Conservation (phyloP, 2,113 vertebrate genomes). For the Phylloscopus trochiloides region DNA sequence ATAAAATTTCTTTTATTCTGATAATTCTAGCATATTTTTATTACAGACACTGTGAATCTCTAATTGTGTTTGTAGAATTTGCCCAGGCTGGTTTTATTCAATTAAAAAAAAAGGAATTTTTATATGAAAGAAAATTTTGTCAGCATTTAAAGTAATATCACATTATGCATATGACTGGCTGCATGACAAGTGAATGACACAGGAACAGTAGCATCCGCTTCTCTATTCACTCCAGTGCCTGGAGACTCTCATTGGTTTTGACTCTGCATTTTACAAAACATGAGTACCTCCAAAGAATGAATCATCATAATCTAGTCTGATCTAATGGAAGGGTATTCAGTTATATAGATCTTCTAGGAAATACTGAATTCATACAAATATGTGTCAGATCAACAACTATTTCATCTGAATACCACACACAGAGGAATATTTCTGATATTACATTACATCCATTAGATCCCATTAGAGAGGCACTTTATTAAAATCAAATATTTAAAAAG, state of each 20-base stretch:
- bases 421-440: background rate
- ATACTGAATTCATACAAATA: background rate
- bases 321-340: background rate
- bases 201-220: background rate
- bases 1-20: background rate
- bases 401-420: background rate
- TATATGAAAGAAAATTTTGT: constrained; percentile 6
- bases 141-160: constrained; percentile 26
- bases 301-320: background rate
- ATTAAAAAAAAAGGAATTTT: too few species aligned
- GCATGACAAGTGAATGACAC: background rate
- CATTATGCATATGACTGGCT: constrained; percentile 1
- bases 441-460: background rate
- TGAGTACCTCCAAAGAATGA: background rate
- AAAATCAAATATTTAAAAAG: background rate
- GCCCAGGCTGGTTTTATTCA: background rate
- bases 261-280: background rate
- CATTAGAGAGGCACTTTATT: background rate
- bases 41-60: background rate
- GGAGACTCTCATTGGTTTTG: background rate
- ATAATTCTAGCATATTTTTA: background rate
- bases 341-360: background rate
- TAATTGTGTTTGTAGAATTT: background rate
- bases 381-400: background rate
- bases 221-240: background rate